Percentiles rank a stretch among this genome's conserved stretches.
phyloP scores from a whole-genome alignment of 2,113 vertebrate genomes.

The Tursiops truncatus region DNA sequence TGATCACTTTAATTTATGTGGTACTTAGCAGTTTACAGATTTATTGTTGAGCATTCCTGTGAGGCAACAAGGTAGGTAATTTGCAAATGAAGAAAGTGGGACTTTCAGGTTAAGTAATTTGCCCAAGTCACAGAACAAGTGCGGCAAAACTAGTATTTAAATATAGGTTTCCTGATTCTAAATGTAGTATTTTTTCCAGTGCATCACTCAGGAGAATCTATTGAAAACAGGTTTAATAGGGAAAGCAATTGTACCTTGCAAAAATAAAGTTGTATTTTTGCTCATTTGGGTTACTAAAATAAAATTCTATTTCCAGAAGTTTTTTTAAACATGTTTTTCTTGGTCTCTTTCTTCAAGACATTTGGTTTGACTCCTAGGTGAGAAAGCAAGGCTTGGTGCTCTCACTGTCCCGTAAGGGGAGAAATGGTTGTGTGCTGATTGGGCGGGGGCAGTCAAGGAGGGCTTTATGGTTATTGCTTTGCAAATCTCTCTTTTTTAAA shows the following conservation, averaged over 20 bases:
- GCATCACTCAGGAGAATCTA: conserved; percentile 34
- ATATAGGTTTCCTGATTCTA: conserved; percentile 44
- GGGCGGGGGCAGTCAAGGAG: background rate
- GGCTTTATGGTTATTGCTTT: background rate
- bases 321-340: background rate
- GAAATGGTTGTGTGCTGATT: background rate
- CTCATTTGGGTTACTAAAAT: conserved; percentile 43
- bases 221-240: conserved; percentile 51
- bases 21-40: background rate
- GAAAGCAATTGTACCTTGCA: conserved; percentile 40
- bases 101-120: background rate
- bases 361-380: background rate
- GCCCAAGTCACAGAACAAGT: conserved; percentile 29
- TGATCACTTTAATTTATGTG: background rate
- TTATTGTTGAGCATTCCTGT: background rate
- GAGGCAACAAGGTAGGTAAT: background rate
- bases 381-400: background rate
- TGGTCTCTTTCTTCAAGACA: background rate
- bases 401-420: background rate
- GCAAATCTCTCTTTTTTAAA: background rate
- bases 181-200: conserved; percentile 44
- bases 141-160: conserved; percentile 30
- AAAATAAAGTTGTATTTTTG: conserved; percentile 54
- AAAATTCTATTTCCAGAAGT: conserved; percentile 34
- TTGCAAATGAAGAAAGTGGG: conserved; percentile 8